Percentiles rank a stretch among this genome's conserved stretches.
phyloP scores from a whole-genome alignment of 1,140 invertebrate genomes.

The Drosophila miranda region DNA sequence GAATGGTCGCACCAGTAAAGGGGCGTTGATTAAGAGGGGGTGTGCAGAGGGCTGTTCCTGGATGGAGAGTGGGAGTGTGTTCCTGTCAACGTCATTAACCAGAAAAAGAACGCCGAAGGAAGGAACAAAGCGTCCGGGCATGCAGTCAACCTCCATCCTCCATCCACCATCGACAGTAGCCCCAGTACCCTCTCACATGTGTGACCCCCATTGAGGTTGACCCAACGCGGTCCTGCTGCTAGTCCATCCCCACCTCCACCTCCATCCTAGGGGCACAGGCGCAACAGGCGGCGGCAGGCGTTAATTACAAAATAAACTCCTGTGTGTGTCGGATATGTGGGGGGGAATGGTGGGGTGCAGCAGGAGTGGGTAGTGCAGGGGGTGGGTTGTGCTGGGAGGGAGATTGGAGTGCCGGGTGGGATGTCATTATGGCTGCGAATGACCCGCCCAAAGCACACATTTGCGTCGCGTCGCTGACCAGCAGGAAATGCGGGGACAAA shows the following conservation, averaged over 20 bases:
- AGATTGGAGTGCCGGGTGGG: constrained; percentile 20
- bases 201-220: constrained; percentile 38
- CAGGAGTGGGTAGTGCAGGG: neutral
- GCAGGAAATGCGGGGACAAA: constrained; percentile 79
- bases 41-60: neutral
- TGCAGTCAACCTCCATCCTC: constrained; percentile 22
- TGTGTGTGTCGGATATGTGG: constrained; percentile 32
- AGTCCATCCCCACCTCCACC: neutral
- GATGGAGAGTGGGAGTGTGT: constrained; percentile 9
- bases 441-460: constrained; percentile 78
- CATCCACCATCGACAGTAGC: constrained; percentile 13
- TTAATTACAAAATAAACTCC: constrained; percentile 82
- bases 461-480: constrained; percentile 72
- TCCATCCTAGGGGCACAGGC: constrained; percentile 58
- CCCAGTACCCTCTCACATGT: constrained; percentile 15
- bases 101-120: constrained; percentile 19
- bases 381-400: constrained; percentile 1
- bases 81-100: constrained; percentile 80
- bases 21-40: constrained; percentile 46
- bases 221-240: constrained; percentile 2
- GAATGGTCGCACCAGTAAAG: constrained; percentile 1
- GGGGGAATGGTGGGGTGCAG: neutral
- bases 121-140: constrained; percentile 46
- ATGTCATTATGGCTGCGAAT: constrained; percentile 77
- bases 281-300: constrained; percentile 76